Base-by-base conservation (phyloP, 1,140 invertebrate species). In the Drosophila bipectinata region DNA sequence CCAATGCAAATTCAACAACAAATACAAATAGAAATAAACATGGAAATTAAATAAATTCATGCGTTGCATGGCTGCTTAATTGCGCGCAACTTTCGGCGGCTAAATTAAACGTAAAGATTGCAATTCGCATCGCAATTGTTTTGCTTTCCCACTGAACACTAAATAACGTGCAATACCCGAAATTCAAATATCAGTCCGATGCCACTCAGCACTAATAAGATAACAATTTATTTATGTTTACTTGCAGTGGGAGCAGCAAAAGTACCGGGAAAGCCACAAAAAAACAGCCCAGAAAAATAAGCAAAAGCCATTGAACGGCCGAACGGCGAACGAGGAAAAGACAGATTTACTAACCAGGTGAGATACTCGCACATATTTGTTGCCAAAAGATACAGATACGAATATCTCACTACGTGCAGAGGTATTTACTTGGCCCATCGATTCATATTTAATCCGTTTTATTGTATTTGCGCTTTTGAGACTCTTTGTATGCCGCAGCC, bases 21-120 rank as follows among this genome's bases (percentile, higher is more conserved):
- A 44, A 44, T 18, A 18, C 66, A 69, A 71, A 71, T 71, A 57
- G 41, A 68, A 57, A 68, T 68, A 56, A 39, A 71, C 44, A 47
- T 47, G 44, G 9, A 47, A 47, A 47, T 47, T 21, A 47, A 47
- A 47, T 68, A 68, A 71, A 71, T 69, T 56, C 51, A 39, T 72
- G 72, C 78, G 68, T 67, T 74, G 79, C 74, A 81, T 76, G 63
- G 54, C 69, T 79, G 67, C 76, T 69, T 72, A 73, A 77, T 77
- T 77, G 74, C 53, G 59, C 58, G 72, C 45, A 64, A 64, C 59
- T 74, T 72, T 73, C 68, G 60, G 71, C 67, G 48, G 68, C 67
- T 52, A 73, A 73, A 73, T 73, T 73, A 73, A 74, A 74, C 77
- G 79, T 51, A 72, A 72, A 76, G 80, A 83, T 83, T 79, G 82